Evolutionary conservation across 2,797 vertebrate genomes (phyloP).

Genomic region (Propithecus deckenii): DNA sequence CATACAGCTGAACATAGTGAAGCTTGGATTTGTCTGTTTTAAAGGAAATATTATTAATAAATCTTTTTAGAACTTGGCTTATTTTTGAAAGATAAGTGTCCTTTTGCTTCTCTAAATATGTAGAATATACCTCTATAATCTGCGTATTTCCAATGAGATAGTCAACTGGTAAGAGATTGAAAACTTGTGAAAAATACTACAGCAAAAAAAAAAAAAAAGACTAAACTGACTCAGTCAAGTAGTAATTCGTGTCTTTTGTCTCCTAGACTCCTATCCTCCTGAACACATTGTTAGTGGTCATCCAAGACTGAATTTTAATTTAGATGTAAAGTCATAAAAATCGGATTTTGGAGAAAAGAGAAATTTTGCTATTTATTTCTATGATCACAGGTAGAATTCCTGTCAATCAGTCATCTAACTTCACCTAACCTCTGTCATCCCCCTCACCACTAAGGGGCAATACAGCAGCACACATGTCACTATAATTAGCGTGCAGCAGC

Average conservation of each 20-base stretch:
- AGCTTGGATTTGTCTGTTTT: background rate
- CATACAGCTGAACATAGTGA: background rate
- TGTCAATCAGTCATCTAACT: constrained; percentile 55
- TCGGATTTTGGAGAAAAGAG: constrained; percentile 36
- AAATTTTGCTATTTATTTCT: constrained; percentile 38
- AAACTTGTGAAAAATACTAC: background rate
- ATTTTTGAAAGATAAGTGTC: background rate
- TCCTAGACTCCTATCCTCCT: background rate
- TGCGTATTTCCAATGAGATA: background rate
- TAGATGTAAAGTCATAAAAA: constrained; percentile 40
- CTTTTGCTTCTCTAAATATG: background rate
- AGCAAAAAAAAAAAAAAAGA: background rate
- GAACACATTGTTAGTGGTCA: background rate
- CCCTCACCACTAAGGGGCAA: constrained; percentile 78
- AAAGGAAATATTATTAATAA: background rate
- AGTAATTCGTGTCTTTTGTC: constrained; percentile 1
- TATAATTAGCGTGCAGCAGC: constrained; percentile 74
- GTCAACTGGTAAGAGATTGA: background rate
- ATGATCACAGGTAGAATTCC: constrained; percentile 31
- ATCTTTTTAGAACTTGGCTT: background rate
- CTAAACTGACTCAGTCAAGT: background rate
- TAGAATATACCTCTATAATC: background rate
- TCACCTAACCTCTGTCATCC: constrained; percentile 67
- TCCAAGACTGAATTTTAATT: constrained; percentile 16
- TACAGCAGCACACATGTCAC: constrained; percentile 72